Evolutionary conservation across 2,113 vertebrate species (phyloP).

Genomic region (Poecile atricapillus): DNA sequence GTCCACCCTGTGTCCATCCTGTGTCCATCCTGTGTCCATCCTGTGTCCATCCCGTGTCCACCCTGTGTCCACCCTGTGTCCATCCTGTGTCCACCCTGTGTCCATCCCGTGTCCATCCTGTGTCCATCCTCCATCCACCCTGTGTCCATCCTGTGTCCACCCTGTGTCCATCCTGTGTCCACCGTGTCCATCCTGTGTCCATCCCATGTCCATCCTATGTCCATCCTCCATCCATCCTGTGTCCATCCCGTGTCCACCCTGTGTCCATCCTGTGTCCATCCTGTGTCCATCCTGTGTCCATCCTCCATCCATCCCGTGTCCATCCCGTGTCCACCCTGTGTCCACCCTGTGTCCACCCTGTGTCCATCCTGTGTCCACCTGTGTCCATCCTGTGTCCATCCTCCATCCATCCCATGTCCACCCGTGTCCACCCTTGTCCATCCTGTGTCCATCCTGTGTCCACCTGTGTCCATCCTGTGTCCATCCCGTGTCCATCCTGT

Average conservation of each 20-base stretch:
- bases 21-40: not conserved
- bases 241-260: not conserved
- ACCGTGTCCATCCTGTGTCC: too few species aligned
- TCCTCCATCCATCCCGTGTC: not conserved
- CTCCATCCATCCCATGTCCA: not conserved
- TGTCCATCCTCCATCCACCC: not conserved
- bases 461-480: not conserved
- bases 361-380: not conserved
- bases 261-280: not conserved
- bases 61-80: not conserved
- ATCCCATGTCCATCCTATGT: not conserved
- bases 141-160: not conserved
- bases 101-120: not conserved
- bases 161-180: not conserved
- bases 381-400: not conserved
- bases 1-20: rapidly evolving
- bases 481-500: not conserved
- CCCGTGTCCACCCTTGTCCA: not conserved
- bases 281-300: not conserved
- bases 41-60: not conserved
- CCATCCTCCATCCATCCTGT: too few species aligned
- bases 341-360: too few species aligned
- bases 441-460: rapidly evolving
- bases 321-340: not conserved
- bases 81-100: not conserved